Evolutionary conservation across 2,113 vertebrate genomes (phyloP).

Genomic region (Butorides virescens): DNA sequence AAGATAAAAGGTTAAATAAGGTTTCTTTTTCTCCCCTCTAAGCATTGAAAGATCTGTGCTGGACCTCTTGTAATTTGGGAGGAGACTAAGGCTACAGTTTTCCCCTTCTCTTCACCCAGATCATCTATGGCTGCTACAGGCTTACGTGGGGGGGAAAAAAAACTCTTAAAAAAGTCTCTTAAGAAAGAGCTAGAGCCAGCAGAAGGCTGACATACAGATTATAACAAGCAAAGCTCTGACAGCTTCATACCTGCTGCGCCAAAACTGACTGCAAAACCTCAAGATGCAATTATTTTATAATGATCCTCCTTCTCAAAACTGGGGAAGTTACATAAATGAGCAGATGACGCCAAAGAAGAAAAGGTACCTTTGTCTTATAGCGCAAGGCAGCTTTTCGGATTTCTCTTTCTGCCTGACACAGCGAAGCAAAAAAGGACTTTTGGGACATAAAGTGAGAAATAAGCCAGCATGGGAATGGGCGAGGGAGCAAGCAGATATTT

Average conservation of each 20-base stretch:
- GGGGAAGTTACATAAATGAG: not conserved
- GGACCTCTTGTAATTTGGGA: not conserved
- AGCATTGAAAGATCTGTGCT: not conserved
- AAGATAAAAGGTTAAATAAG: not conserved
- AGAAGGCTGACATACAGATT: not conserved
- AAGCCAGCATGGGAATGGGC: not conserved
- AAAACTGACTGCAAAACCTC: constrained; percentile 6
- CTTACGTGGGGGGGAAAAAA: not conserved
- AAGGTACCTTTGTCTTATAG: not conserved
- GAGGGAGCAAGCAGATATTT: not conserved
- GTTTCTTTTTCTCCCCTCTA: not conserved
- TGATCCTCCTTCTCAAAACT: not conserved
- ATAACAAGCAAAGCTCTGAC: not conserved
- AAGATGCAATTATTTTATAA: not conserved
- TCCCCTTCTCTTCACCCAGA: not conserved
- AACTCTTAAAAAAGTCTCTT: not conserved
- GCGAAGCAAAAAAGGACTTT: not conserved
- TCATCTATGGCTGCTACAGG: not conserved
- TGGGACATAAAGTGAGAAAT: not conserved
- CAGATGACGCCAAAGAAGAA: not conserved
- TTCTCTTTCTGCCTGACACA: not conserved
- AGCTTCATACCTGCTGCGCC: not conserved
- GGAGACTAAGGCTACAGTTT: not conserved
- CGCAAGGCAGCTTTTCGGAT: not conserved
- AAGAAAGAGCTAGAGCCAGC: not conserved